These are phyloP conservation scores for Montipora efflorescens DNA, from an alignment of 64 coral and sea anemone species.

Conservation along the genomic window DNA sequence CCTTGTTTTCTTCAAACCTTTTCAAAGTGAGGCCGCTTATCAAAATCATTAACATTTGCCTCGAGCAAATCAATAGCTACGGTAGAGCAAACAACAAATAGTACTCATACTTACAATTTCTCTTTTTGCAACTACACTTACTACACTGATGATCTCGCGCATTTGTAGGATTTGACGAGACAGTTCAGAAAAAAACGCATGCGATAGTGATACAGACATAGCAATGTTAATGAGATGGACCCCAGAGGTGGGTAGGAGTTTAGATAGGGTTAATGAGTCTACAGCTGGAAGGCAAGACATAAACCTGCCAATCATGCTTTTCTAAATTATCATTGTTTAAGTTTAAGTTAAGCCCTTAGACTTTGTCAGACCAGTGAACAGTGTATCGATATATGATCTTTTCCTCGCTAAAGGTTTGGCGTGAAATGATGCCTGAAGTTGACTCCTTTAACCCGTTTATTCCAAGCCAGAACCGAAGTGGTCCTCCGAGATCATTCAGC, in stretches of 20 bases:
- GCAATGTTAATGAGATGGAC: background rate
- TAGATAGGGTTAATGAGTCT: background rate
- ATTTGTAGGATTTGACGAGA: background rate
- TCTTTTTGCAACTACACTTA: background rate
- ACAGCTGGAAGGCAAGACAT: background rate
- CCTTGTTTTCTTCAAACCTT: too few relatives aligned
- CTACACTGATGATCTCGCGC: background rate
- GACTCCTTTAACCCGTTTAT: constrained; percentile 12
- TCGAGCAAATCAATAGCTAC: background rate
- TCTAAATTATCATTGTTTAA: background rate
- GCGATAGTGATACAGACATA: background rate
- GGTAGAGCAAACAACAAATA: background rate
- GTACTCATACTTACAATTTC: too few relatives aligned
- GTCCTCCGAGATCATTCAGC: constrained; percentile 18
- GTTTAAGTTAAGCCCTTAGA: too few relatives aligned
- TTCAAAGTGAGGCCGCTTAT: too few relatives aligned
- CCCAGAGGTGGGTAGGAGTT: background rate
- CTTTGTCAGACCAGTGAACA: background rate
- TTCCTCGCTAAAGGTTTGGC: constrained; percentile 25
- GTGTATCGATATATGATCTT: background rate
- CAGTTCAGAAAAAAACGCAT: background rate
- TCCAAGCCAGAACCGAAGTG: background rate
- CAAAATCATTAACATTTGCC: too few relatives aligned
- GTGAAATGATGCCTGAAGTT: constrained; percentile 54
- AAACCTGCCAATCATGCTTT: constrained; percentile 21